These are phyloP conservation scores for Polypedilum vanderplanki DNA, from an alignment of 1,140 invertebrate species.

Conservation along the genomic window DNA sequence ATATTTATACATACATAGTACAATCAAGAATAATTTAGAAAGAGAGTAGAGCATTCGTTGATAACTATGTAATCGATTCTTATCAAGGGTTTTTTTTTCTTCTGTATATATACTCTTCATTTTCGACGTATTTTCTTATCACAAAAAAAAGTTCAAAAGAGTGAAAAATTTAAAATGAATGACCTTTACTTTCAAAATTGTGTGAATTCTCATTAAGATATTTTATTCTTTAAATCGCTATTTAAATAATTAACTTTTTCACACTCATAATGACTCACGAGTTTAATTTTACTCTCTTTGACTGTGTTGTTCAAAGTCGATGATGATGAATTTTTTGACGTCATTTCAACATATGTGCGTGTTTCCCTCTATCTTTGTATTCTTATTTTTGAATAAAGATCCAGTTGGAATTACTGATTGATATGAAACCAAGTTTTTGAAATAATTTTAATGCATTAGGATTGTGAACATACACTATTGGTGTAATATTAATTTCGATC, in stretches of 20 bases:
- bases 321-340: not conserved
- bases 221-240: not conserved
- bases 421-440: not conserved
- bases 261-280: not conserved
- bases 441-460: not conserved
- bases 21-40: too few species aligned
- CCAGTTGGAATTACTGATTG: not conserved
- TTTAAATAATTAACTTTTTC: not conserved
- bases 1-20: too few species aligned
- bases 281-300: not conserved
- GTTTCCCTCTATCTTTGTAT: not conserved
- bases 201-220: too few species aligned
- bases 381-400: not conserved
- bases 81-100: not conserved
- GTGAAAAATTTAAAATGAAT: not conserved
- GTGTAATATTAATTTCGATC: not conserved
- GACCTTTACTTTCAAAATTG: not conserved
- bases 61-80: not conserved
- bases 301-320: not conserved
- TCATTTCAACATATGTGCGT: not conserved
- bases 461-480: not conserved
- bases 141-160: too few species aligned
- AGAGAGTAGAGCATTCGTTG: too few species aligned
- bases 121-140: too few species aligned
- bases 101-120: not conserved